Conservation (phyloP, 2,113 vertebrate genomes). For the Psilopogon haemacephalus region DNA sequence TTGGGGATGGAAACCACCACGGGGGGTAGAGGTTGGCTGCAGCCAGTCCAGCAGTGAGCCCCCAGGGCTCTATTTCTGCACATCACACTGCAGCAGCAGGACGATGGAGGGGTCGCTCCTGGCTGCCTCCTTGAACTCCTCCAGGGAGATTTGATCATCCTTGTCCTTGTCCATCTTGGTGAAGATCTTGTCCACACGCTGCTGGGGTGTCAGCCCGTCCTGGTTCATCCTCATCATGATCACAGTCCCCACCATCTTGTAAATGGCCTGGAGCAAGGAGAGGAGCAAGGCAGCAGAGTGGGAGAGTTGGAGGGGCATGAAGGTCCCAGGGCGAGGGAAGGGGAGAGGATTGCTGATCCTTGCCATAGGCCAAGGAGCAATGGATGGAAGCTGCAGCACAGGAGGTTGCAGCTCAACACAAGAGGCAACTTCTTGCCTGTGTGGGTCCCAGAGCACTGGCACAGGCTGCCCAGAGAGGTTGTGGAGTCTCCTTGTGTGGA, state of each 20-base stretch:
- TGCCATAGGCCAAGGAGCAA: no score
- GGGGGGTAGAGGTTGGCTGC: background rate
- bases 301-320: background rate
- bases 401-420: no score
- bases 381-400: no score
- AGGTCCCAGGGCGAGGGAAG: background rate
- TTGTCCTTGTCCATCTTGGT: slow-evolving; percentile 99
- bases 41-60: background rate
- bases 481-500: no score
- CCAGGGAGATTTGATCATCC: slow-evolving; percentile 95
- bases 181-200: slow-evolving; percentile 98
- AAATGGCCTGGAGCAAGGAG: slow-evolving; percentile 85
- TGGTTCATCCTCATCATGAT: slow-evolving; percentile 99
- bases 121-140: slow-evolving; percentile 97
- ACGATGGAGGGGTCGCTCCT: slow-evolving; percentile 97
- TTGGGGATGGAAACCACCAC: background rate
- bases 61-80: slow-evolving; percentile 88
- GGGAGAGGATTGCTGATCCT: background rate
- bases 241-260: slow-evolving; percentile 98
- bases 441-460: no score
- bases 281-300: background rate
- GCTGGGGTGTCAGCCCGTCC: slow-evolving; percentile 94
- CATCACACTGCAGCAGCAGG: slow-evolving; percentile 94
- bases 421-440: no score
- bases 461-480: no score